These are phyloP conservation scores for Anastrepha obliqua DNA, from an alignment of 1,140 invertebrate genomes.

Conservation along the genomic window DNA sequence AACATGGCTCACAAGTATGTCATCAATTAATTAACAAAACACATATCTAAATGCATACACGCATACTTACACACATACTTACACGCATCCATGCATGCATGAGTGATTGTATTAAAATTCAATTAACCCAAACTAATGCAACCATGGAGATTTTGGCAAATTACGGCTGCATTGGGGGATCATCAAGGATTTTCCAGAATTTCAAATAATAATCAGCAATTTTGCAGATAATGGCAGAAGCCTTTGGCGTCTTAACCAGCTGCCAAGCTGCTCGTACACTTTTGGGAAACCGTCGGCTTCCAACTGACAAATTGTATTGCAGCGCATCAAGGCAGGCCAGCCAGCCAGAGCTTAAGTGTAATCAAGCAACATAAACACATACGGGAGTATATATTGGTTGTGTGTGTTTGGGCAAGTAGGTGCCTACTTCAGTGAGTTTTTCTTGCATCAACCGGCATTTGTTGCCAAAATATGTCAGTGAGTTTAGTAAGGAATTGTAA, in stretches of 20 bases:
- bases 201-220: conserved; percentile 1
- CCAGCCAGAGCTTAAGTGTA: not conserved
- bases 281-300: not conserved
- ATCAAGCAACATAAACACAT: not conserved
- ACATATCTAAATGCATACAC: too few relatives aligned
- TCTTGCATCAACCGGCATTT: not conserved
- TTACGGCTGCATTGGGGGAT: conserved; percentile 4
- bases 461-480: not conserved
- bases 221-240: conserved; percentile 2
- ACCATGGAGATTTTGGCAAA: not conserved
- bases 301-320: conserved; percentile 14
- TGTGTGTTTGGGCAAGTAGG: not conserved
- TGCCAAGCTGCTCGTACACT: not conserved
- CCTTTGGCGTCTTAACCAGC: not conserved
- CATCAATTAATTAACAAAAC: too few relatives aligned
- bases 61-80: too few relatives aligned
- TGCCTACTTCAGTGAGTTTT: too few relatives aligned
- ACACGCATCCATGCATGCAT: not conserved
- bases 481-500: not conserved
- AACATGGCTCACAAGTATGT: too few relatives aligned
- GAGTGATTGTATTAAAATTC: not conserved
- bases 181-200: conserved; percentile 8
- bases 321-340: not conserved
- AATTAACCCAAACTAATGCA: conserved; percentile 5
- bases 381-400: not conserved